These are phyloP conservation scores for Premnoplex brunnescens DNA, from an alignment of 2,797 vertebrate genomes.

Conservation along the genomic window DNA sequence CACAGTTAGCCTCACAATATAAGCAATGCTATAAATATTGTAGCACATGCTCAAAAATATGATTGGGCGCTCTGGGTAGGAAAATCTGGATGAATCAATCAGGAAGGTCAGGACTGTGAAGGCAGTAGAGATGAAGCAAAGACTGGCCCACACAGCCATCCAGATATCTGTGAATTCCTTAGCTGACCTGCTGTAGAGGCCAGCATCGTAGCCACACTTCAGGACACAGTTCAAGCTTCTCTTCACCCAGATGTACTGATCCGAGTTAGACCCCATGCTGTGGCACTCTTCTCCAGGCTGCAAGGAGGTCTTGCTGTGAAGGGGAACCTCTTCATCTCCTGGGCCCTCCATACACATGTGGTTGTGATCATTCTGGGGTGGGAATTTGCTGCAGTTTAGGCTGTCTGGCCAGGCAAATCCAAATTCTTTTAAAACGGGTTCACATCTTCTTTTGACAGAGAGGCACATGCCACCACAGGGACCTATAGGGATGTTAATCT, in stretches of 20 bases:
- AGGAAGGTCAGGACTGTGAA: constrained; percentile 97
- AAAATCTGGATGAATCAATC: constrained; percentile 94
- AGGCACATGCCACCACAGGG: constrained; percentile 98
- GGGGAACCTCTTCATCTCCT: constrained; percentile 89
- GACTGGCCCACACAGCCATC: constrained; percentile 97
- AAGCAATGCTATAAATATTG: constrained; percentile 98
- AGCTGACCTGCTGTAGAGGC: constrained; percentile 88
- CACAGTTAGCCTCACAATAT: constrained; percentile 93
- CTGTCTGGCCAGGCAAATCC: constrained; percentile 95
- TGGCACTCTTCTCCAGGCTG: constrained; percentile 92
- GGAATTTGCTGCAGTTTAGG: constrained; percentile 97
- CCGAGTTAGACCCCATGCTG: constrained; percentile 81
- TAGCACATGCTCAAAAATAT: constrained; percentile 99
- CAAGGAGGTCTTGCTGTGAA: constrained; percentile 81
- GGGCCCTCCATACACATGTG: constrained; percentile 99
- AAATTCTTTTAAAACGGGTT: constrained; percentile 94
- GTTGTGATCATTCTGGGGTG: constrained; percentile 97
- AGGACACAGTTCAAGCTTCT: constrained; percentile 89
- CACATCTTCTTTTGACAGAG: constrained; percentile 93
- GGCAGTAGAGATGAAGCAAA: constrained; percentile 96
- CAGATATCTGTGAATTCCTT: constrained; percentile 97
- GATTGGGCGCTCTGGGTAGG: constrained; percentile 96
- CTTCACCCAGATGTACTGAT: constrained; percentile 96
- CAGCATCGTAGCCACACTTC: constrained; percentile 94
- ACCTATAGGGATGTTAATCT: constrained; percentile 96